These are phyloP conservation scores for Littorina saxatilis DNA, from an alignment of 1,140 invertebrate species.

Conservation along the genomic window DNA sequence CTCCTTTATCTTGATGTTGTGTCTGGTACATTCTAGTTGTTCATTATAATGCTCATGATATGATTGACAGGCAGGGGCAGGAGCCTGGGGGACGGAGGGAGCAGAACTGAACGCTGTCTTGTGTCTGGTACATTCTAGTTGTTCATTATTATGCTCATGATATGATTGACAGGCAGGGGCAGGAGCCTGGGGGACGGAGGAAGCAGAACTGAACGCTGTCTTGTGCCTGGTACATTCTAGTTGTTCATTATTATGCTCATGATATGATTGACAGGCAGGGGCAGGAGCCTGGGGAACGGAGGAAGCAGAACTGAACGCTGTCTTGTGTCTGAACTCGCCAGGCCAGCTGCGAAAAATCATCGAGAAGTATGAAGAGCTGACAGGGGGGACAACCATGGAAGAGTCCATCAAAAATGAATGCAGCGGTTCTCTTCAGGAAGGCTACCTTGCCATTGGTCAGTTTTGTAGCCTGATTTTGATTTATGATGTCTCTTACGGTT, in stretches of 20 bases:
- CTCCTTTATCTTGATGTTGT: no score
- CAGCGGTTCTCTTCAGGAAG: constrained; percentile 66
- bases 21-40: no score
- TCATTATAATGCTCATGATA: no score
- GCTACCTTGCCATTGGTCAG: constrained; percentile 63
- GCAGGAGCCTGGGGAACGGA: constrained; percentile 82
- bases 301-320: constrained; percentile 84
- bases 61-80: constrained; percentile 72
- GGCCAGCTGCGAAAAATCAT: constrained; percentile 82
- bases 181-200: constrained; percentile 83
- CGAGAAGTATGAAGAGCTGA: constrained; percentile 79
- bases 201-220: constrained; percentile 84
- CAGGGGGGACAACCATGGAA: constrained; percentile 63
- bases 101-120: constrained; percentile 84
- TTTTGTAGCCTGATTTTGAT: background rate
- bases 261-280: no score
- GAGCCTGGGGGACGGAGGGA: constrained; percentile 84
- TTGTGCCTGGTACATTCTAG: no score
- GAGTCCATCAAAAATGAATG: constrained; percentile 69
- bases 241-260: no score
- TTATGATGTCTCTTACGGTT: background rate
- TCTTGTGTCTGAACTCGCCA: constrained; percentile 83
- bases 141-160: no score
- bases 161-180: constrained; percentile 74
- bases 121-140: no score